Conservation (phyloP, 2,797 vertebrate species). For the Phalloptychus januarius region DNA sequence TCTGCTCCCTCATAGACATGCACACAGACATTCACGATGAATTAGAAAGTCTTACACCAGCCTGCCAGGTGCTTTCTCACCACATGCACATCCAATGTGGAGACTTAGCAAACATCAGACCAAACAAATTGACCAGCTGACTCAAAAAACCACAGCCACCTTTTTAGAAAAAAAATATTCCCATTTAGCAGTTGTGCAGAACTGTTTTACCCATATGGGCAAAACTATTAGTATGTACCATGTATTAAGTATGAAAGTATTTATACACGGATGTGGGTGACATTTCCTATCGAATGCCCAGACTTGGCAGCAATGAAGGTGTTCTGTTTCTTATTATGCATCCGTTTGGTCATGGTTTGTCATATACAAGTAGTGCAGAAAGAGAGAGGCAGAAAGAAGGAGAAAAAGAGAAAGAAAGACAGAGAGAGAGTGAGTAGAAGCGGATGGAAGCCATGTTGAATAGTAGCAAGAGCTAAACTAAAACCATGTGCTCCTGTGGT, state of each 20-base stretch:
- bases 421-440: conserved; percentile 33
- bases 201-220: conserved; percentile 17
- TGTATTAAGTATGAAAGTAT: conserved; percentile 44
- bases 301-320: conserved; percentile 41
- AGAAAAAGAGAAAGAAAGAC: conserved; percentile 42
- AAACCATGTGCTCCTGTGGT: conserved; percentile 78
- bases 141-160: conserved; percentile 10
- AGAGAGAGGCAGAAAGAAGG: conserved; percentile 45
- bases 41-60: conserved; percentile 45
- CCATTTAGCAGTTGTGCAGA: conserved; percentile 1
- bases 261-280: conserved; percentile 50
- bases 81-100: conserved; percentile 23
- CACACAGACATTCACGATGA: conserved; percentile 33
- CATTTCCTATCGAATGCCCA: conserved; percentile 55
- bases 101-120: conserved; percentile 4
- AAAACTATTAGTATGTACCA: conserved; percentile 32
- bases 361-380: conserved; percentile 45
- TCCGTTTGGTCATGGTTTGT: conserved; percentile 53
- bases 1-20: conserved; percentile 52
- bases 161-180: conserved; percentile 12
- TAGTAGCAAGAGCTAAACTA: conserved; percentile 74
- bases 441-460: conserved; percentile 71
- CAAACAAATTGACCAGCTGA: conserved; percentile 28
- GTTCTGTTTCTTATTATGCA: conserved; percentile 68
- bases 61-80: conserved; percentile 56